phyloP scores from a whole-genome alignment of 2,113 vertebrate species.

The Coracopsis vasa region DNA sequence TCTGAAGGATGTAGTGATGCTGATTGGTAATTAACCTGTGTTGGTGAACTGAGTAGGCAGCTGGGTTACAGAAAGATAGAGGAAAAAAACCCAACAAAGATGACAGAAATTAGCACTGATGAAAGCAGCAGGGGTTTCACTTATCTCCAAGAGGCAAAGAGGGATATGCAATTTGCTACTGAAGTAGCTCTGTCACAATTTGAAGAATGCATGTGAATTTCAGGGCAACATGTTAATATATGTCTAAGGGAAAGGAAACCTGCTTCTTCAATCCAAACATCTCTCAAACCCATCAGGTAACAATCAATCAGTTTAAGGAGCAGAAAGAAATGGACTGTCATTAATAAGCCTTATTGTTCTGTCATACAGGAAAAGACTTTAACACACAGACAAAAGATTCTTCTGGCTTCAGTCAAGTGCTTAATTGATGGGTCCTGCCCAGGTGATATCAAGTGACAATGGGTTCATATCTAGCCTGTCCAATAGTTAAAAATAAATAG shows the following conservation, averaged over 20 bases:
- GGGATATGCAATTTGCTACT: not conserved
- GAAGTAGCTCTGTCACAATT: not conserved
- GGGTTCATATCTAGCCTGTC: not conserved
- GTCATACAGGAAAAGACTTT: not conserved
- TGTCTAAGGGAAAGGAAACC: not conserved
- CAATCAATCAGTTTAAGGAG: slow-evolving; percentile 28
- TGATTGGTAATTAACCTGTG: not conserved
- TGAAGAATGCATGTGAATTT: not conserved
- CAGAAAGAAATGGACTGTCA: slow-evolving; percentile 3
- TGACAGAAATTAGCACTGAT: not conserved
- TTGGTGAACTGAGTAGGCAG: not conserved
- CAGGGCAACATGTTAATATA: not conserved
- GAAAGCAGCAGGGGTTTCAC: not conserved
- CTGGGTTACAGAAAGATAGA: not conserved
- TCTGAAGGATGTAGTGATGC: not conserved
- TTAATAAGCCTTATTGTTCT: not conserved
- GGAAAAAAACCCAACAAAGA: not conserved
- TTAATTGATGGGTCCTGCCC: not conserved
- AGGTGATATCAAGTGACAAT: not conserved
- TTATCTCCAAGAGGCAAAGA: not conserved
- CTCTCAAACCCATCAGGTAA: not conserved
- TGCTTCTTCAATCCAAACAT: not conserved
- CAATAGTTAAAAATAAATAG: not conserved
- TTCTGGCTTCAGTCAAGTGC: not conserved
- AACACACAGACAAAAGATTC: not conserved